These are phyloP conservation scores for Chaenogobius annularis DNA, from an alignment of 2,113 vertebrate genomes.

Conservation along the genomic window DNA sequence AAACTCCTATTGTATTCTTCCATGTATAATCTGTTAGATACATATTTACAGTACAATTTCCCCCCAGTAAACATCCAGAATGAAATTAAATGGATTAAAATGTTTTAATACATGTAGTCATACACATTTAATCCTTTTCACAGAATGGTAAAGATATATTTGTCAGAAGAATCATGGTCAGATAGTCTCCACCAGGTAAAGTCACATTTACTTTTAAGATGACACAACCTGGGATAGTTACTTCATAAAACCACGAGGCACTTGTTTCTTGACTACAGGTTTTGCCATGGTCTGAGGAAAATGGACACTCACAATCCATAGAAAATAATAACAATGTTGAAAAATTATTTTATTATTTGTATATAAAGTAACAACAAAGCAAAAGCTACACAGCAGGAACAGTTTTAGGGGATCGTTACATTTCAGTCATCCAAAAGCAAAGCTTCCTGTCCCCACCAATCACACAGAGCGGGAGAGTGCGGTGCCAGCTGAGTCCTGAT, in stretches of 20 bases:
- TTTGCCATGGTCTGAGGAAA: not conserved
- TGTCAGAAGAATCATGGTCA: too few relatives aligned
- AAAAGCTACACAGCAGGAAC: not conserved
- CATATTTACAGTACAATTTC: not conserved
- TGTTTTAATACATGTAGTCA: too few relatives aligned
- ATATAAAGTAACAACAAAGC: slow-evolving; percentile 41
- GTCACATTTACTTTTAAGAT: not conserved
- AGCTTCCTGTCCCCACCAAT: slow-evolving; percentile 91
- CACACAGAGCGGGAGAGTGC: slow-evolving; percentile 89
- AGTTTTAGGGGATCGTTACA: slow-evolving; percentile 72
- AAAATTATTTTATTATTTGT: slow-evolving; percentile 57
- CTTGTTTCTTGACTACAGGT: not conserved
- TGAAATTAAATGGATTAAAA: not conserved
- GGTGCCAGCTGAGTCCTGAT: slow-evolving; percentile 94
- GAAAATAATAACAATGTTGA: not conserved
- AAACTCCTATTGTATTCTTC: slow-evolving; percentile 8
- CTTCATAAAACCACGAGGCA: not conserved
- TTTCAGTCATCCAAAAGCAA: slow-evolving; percentile 94
- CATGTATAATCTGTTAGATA: not conserved
- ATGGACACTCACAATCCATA: not conserved
- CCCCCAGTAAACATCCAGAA: not conserved
- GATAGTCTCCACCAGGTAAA: too few relatives aligned
- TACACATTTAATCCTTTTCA: too few relatives aligned
- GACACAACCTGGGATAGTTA: not conserved
- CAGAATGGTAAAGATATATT: too few relatives aligned